Base-by-base conservation (phyloP, 2,888 invertebrate genomes). In the Argyresthia goedartella region DNA sequence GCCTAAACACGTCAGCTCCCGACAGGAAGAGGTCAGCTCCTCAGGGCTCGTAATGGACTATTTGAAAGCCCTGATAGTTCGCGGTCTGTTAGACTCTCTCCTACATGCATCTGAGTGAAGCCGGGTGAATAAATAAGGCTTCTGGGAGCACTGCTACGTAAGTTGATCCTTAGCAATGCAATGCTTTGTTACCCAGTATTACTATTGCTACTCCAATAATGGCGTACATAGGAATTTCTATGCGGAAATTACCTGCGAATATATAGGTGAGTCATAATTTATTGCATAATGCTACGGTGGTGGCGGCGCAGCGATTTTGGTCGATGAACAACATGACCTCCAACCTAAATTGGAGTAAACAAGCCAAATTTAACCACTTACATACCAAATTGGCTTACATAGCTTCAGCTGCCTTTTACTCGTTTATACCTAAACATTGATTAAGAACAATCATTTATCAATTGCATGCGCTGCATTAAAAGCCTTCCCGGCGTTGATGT, bases 1-100 rank as follows among this genome's bases (percentile, higher is more conserved):
- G 67, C 65, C 66, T 62, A 56, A 45, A 56, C 58, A 59, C 62
- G 70, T 65, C 68, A 62, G 55, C 56, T 56, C 57, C 62, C 60
- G 71, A 69, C 72, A 68, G 66, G 57, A 60, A 66, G 65, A 57
- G 64, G 65, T 60, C 62, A 64, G 59, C 48, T 62, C 63, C 67
- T 64, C 56, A 49, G 62, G 65, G 65, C 60, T 53, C 48, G 56
- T 44, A 50, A 49, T 49, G 49, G 49, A 49, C 51, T 44, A 25
- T 9, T 11, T 49, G 46, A 51, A 16, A 51, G 46, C 45, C 15
- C 36, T n/a, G 16, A 46, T 16, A 41, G 44, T 51, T 51, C 45
- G 51, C 45, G 51, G 51, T 51, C 46, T 25, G 51, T 51, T 51
- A 46, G 45, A 35, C 25, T 25, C 34, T n/a, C 11, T 41, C 8